Evolutionary conservation across 2,888 invertebrate genomes (phyloP).

Genomic region (Xanthorhoe designata): DNA sequence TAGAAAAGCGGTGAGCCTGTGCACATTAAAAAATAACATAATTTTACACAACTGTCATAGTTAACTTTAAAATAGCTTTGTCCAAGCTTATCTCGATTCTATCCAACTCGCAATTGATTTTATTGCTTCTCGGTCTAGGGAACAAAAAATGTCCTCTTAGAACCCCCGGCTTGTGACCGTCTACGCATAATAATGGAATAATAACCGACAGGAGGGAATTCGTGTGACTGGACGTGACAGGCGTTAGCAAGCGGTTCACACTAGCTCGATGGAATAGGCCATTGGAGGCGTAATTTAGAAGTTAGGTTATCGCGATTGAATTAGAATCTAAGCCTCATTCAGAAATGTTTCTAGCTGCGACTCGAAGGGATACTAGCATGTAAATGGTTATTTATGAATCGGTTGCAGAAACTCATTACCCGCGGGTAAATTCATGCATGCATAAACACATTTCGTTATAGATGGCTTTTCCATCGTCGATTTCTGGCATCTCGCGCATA

Average conservation of each 20-base stretch:
- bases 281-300: constrained; percentile 44
- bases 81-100: constrained; percentile 9
- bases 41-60: too few species aligned
- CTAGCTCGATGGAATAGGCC: constrained; percentile 48
- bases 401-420: too few species aligned
- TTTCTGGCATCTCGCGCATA: too few species aligned
- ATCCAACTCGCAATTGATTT: constrained; percentile 27
- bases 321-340: neutral
- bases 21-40: too few species aligned
- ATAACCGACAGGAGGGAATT: constrained; percentile 45
- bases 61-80: neutral
- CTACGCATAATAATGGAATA: constrained; percentile 47
- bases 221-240: constrained; percentile 44
- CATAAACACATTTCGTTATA: too few species aligned
- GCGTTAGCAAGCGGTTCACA: constrained; percentile 47
- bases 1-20: too few species aligned
- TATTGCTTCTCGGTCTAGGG: constrained; percentile 23
- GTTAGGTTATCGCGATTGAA: constrained; percentile 13
- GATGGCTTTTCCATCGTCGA: too few species aligned
- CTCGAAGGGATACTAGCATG: too few species aligned
- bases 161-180: constrained; percentile 36
- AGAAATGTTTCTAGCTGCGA: too few species aligned
- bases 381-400: too few species aligned
- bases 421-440: too few species aligned
- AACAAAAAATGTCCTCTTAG: constrained; percentile 34